Evolutionary conservation across 2,888 invertebrate genomes (phyloP), one percentile per base, ranked within the genome.

Genomic region (Timandra comae): DNA sequence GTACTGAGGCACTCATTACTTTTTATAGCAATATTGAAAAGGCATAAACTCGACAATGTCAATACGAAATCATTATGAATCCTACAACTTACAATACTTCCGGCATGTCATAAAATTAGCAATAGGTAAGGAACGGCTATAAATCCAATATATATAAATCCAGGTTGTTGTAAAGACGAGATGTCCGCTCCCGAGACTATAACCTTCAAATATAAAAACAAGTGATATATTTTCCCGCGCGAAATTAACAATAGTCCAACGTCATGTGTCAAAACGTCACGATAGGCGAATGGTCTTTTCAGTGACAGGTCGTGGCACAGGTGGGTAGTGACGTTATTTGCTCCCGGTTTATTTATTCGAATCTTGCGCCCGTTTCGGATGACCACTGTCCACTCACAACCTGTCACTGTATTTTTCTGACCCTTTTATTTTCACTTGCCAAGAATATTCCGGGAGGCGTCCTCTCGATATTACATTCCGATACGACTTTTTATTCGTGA

Each of bases 351-450:
- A 81, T 81, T 81, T 84, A 81, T 84, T 78, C 74, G 74, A 69
- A 74, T 70, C 69, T 76, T 71, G 65, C 52, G 63, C 66, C 68
- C 70, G 66, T 63, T 72, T 65, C 64, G 66, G 62, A 77, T 73
- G 79, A 79, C 80, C 84, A 76, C 73, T 64, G 79, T 74, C 84
- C 79, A 68, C 73, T 82, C 77, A 64, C 73, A 75, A 71, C 70
- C 78, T 80, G 84, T 82, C 84, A 79, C 70, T 72, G 75, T 78
- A 76, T 82, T 76, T 78, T 61, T 59, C 74, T 70, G 76, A 73
- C 75, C 81, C 78, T 81, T 81, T 11, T 82, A 81, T 80, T 85
- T 82, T 82, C 77, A 78, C 74, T 79, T 81, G 82, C 81, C 82
- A 82, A 77, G 74, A 81, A 81, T 81, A 81, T 84, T 76, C 64